Conservation (phyloP, 2,888 invertebrate species). For the Eugnorisma glareosa region DNA sequence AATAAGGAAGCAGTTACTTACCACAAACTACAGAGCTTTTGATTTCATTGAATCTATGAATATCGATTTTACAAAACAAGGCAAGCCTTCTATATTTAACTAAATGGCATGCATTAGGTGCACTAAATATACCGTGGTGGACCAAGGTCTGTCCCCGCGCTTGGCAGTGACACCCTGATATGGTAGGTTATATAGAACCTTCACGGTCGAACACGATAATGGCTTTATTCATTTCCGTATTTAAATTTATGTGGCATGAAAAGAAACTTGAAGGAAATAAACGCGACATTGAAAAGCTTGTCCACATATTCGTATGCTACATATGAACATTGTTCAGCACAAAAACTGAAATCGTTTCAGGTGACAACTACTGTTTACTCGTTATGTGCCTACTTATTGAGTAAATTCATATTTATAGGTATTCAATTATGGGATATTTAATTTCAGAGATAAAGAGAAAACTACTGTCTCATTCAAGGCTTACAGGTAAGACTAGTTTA, state of each 20-base stretch:
- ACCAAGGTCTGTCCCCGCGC: slow-evolving; percentile 65
- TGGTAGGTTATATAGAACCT: slow-evolving; percentile 45
- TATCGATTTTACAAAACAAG: slow-evolving; percentile 42
- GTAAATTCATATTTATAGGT: background rate
- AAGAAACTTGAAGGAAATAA: slow-evolving; percentile 11
- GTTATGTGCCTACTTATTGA: background rate
- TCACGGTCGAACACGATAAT: slow-evolving; percentile 48
- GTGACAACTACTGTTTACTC: background rate
- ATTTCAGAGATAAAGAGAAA: background rate
- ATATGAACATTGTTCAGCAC: background rate
- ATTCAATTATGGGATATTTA: background rate
- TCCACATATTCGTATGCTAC: slow-evolving; percentile 2
- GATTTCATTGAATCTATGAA: slow-evolving; percentile 28
- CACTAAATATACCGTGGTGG: slow-evolving; percentile 69
- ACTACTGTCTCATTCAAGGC: background rate
- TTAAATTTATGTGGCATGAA: slow-evolving; percentile 13
- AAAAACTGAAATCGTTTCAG: background rate
- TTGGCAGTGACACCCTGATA: slow-evolving; percentile 63
- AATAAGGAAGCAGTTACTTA: background rate
- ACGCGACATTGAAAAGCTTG: background rate
- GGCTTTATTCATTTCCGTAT: slow-evolving; percentile 45
- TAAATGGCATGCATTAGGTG: slow-evolving; percentile 67
- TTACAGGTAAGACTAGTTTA: background rate
- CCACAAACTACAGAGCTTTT: slow-evolving; percentile 28
- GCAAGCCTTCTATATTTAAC: slow-evolving; percentile 43